Conservation (phyloP, 2,113 vertebrate species). For the Conger conger region DNA sequence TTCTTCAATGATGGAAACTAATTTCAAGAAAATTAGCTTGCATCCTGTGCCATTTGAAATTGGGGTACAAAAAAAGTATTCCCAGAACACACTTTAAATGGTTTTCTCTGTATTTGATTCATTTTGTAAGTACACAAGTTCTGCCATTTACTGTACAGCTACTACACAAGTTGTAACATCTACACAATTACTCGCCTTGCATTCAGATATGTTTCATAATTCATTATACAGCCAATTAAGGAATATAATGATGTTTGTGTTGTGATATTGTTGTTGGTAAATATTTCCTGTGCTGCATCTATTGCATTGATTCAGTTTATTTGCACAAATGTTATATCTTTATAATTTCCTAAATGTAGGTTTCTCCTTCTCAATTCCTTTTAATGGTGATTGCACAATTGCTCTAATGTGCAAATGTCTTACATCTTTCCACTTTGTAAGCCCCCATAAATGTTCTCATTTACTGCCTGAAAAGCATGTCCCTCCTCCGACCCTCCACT, state of each 20-base stretch:
- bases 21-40: background rate
- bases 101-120: background rate
- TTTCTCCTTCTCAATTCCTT: background rate
- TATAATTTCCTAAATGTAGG: background rate
- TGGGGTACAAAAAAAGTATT: background rate
- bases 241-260: background rate
- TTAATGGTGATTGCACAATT: background rate
- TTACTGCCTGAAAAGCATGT: background rate
- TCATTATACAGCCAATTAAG: background rate
- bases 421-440: background rate
- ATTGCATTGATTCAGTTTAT: background rate
- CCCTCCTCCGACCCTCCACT: background rate
- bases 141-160: too few relatives aligned
- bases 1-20: background rate
- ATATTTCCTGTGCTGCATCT: background rate
- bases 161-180: too few relatives aligned
- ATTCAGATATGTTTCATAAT: background rate
- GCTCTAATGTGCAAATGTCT: background rate
- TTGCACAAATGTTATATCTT: background rate
- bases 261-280: background rate
- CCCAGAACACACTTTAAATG: background rate
- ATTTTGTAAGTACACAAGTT: background rate
- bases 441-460: conserved; percentile 3
- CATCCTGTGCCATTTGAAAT: background rate
- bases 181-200: background rate